A percentile compares a stretch with the other conserved stretches of the same genome.
phyloP scores from a whole-genome alignment of 2,113 vertebrate species.

The Pygoscelis antarcticus region DNA sequence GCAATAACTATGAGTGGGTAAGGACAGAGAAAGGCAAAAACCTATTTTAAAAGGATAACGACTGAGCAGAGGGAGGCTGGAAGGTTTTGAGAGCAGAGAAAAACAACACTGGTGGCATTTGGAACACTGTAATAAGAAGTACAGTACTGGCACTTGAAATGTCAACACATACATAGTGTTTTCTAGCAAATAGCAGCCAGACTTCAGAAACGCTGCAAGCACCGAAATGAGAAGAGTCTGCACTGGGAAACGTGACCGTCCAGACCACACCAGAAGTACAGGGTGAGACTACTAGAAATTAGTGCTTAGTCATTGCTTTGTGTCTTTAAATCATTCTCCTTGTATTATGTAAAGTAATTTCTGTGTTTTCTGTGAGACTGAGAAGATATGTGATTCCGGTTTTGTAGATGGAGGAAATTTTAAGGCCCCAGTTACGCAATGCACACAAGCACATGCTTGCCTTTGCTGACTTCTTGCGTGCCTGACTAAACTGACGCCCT shows the following conservation, averaged over 20 bases:
- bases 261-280: background rate
- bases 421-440: background rate
- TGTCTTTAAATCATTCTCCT: background rate
- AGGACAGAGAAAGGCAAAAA: background rate
- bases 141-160: background rate
- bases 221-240: background rate
- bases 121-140: background rate
- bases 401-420: background rate
- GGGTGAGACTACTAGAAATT: background rate
- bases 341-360: background rate
- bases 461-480: background rate
- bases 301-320: background rate
- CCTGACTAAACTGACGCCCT: background rate
- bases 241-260: background rate
- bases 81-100: background rate
- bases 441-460: background rate
- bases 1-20: background rate
- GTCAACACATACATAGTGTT: background rate
- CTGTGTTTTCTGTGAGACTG: background rate
- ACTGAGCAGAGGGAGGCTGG: background rate
- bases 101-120: background rate
- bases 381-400: background rate
- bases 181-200: background rate
- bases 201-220: background rate
- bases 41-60: background rate